A percentile compares a stretch with the other conserved stretches of the same genome.
Conservation (phyloP, 2,888 invertebrate species). For the Ptychoptera albimana region DNA sequence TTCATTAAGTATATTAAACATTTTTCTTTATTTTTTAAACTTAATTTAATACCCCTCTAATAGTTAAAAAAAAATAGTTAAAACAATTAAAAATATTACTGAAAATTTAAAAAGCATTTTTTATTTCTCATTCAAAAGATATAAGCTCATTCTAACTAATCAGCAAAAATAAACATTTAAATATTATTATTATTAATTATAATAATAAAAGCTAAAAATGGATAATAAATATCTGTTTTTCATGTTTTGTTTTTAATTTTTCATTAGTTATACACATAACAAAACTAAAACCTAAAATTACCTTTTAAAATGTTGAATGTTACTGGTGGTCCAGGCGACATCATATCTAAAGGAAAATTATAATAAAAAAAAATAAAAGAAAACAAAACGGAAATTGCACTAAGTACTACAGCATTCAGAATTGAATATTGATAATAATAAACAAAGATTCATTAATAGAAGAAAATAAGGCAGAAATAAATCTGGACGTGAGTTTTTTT, state of each 20-base stretch:
- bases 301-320: slow-evolving; percentile 79
- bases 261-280: no score
- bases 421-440: neutral
- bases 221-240: no score
- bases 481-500: no score
- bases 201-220: no score
- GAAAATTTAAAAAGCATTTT: neutral
- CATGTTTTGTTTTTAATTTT: no score
- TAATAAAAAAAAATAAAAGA: slow-evolving; percentile 6
- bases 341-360: slow-evolving; percentile 28
- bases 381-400: slow-evolving; percentile 7
- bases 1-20: neutral
- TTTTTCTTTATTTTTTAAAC: slow-evolving; percentile 28
- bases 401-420: slow-evolving; percentile 6
- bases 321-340: slow-evolving; percentile 67
- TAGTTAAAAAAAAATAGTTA: slow-evolving; percentile 18
- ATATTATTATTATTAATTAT: no score
- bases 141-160: no score
- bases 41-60: no score
- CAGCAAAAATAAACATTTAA: no score
- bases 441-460: neutral
- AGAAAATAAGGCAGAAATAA: neutral
- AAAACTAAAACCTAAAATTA: slow-evolving; percentile 29
- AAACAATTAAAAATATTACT: slow-evolving; percentile 12
- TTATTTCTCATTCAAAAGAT: neutral